Evolutionary conservation across 2,113 vertebrate species (phyloP), one percentile per base, ranked within the genome.

Genomic region (Callorhinus ursinus): DNA sequence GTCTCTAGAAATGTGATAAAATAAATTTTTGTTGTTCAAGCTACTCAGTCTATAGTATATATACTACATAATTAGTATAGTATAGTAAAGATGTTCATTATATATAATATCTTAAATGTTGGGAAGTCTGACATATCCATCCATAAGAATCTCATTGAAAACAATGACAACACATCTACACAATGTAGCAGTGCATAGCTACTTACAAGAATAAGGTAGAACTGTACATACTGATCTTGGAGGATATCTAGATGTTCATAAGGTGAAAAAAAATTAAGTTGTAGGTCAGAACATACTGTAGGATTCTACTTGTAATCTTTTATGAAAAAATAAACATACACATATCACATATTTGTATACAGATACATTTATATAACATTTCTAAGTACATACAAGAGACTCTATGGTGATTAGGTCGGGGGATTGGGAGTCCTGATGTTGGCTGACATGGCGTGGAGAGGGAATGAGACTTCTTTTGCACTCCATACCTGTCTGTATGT

Each of bases 391-490:
- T 21, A 4, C 2, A 8, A 33, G 76, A 67, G 28, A 26, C 39
- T 22, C 2, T 8, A 33, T 63, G 39, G 13, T 55, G 61, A 36
- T 26, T 19, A 71, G 31, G 21, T 53, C 42, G 65, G 63, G 69
- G 76, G 69, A 4, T 0, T 24, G 51, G 80, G 42, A 59, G 42
- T 8, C 4, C 15, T 42, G 26, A 36, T 0, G 14, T 22, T 33
- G 21, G 84, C 4, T 21, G 21, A 36, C 2, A 4, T 1, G n/a
- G 26, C 0, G 3, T 8, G 46, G 18, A 51, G 4, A 39, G 63
- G 49, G 26, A 88, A 46, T 1, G 42, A 46, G 69, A 31, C 7
- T 46, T n/a, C 10, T 2, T 49, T 67, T 72, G n/a, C 28, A 72
- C 79, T 65, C 53, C 19, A 33, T 0, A 59, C 31, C 11, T 12